Conservation (phyloP, 2,888 invertebrate species). For the Cacoxenus indagator region DNA sequence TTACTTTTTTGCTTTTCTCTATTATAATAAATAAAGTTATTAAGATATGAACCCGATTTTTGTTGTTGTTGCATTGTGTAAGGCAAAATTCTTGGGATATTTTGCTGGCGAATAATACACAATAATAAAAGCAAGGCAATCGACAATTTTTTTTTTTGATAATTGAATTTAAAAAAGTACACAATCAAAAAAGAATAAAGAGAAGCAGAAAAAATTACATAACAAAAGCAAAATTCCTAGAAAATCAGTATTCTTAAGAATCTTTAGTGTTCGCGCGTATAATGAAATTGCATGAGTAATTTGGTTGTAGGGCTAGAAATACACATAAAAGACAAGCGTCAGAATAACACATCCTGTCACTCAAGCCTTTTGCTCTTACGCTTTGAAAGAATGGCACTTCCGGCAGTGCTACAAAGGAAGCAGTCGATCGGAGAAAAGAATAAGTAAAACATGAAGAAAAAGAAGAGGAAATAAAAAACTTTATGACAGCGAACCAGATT, state of each 20-base stretch:
- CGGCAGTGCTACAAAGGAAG: not conserved
- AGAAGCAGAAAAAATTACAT: not conserved
- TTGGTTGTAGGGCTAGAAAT: no score
- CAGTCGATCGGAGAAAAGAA: not conserved
- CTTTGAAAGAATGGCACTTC: conserved; percentile 12
- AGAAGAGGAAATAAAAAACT: not conserved
- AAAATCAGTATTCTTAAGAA: no score
- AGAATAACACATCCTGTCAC: conserved; percentile 9
- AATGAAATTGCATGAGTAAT: not conserved
- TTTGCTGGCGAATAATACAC: not conserved
- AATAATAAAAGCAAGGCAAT: not conserved
- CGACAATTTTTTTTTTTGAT: not conserved
- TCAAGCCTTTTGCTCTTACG: not conserved
- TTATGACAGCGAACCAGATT: not conserved
- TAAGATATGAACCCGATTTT: conserved; percentile 45
- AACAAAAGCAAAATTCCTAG: not conserved
- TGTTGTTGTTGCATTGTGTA: not conserved
- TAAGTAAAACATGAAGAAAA: not conserved
- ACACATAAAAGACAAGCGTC: not conserved
- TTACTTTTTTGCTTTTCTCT: not conserved
- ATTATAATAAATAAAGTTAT: conserved; percentile 55
- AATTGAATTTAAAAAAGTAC: not conserved
- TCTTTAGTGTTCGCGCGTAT: not conserved
- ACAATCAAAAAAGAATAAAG: not conserved
- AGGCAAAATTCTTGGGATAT: not conserved